phyloP scores from a whole-genome alignment of 2,113 vertebrate genomes.

The Oreochromis tanganicae region DNA sequence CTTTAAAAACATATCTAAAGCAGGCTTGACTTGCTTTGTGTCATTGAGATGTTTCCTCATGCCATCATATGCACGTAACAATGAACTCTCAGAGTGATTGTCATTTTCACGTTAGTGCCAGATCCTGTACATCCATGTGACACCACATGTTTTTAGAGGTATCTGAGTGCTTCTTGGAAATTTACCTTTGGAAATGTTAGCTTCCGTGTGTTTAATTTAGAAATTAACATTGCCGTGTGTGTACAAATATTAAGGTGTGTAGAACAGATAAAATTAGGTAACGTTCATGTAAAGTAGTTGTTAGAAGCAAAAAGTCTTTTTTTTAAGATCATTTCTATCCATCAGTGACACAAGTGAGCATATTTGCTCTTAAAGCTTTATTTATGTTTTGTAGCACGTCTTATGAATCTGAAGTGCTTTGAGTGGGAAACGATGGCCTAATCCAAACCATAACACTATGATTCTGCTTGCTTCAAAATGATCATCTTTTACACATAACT shows the following conservation, averaged over 20 bases:
- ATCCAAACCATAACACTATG: background rate
- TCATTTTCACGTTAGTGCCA: background rate
- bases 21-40: background rate
- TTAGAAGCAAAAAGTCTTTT: background rate
- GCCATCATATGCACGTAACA: background rate
- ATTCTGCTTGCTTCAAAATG: background rate
- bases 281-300: background rate
- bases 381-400: background rate
- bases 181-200: background rate
- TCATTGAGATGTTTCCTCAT: background rate
- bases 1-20: background rate
- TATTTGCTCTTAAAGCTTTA: background rate
- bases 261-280: background rate
- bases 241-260: background rate
- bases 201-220: background rate
- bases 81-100: background rate
- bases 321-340: background rate
- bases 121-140: background rate
- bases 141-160: background rate
- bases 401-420: background rate
- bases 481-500: background rate
- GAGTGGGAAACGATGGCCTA: background rate
- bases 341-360: background rate
- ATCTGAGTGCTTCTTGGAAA: background rate
- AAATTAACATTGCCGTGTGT: background rate